Conservation (phyloP, 1,140 invertebrate genomes). For the Maniola jurtina region DNA sequence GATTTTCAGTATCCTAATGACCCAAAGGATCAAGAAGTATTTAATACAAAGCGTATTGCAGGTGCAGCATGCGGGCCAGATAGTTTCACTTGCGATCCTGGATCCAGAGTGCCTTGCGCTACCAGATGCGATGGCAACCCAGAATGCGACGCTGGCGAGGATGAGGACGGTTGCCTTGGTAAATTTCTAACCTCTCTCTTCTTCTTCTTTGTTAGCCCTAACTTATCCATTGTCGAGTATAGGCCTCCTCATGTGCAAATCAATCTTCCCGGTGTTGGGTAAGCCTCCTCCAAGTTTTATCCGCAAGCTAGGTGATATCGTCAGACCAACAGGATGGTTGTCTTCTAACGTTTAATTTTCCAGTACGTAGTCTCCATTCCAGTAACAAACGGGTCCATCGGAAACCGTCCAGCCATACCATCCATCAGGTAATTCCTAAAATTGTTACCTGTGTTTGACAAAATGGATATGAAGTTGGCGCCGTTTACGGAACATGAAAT, state of each 20-base stretch:
- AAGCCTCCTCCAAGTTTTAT: too few relatives aligned
- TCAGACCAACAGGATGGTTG: too few relatives aligned
- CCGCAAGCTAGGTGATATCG: too few relatives aligned
- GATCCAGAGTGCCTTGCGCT: conserved; percentile 71
- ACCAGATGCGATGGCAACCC: conserved; percentile 83
- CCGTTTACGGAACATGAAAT: too few relatives aligned
- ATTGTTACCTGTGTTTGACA: too few relatives aligned
- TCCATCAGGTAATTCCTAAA: too few relatives aligned
- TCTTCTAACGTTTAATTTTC: too few relatives aligned
- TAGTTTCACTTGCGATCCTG: conserved; percentile 51
- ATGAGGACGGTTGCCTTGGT: conserved; percentile 82
- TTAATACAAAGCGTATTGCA: conserved; percentile 20
- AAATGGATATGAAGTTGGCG: too few relatives aligned
- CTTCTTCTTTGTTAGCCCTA: not conserved
- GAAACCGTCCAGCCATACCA: too few relatives aligned
- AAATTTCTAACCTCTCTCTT: conserved; percentile 18
- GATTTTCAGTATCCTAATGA: not conserved
- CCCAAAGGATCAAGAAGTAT: not conserved
- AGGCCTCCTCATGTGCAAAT: not conserved
- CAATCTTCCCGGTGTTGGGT: not conserved
- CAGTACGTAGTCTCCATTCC: too few relatives aligned
- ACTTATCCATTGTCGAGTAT: too few relatives aligned
- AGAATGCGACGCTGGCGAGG: conserved; percentile 87
- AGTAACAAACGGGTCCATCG: too few relatives aligned
- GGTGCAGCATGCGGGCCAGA: conserved; percentile 41